Evolutionary conservation across 2,797 vertebrate species (phyloP).

Genomic region (Apogon talboti): DNA sequence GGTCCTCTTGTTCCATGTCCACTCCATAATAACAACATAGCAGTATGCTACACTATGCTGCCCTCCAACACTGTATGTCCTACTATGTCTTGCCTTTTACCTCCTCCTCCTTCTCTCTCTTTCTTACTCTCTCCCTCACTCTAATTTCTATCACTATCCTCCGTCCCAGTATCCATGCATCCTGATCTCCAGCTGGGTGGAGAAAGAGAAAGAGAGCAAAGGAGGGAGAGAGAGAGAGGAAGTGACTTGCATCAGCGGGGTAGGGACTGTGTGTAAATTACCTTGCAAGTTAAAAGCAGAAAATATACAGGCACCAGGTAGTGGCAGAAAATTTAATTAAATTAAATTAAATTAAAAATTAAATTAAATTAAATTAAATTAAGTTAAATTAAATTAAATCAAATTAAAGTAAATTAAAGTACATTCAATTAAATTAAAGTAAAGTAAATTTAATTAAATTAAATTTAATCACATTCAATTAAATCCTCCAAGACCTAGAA

Average conservation of each 20-base stretch:
- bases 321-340: neutral
- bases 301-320: slow-evolving; percentile 16
- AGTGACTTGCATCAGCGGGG: slow-evolving; percentile 76
- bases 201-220: slow-evolving; percentile 52
- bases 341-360: too few species aligned
- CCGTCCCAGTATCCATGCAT: slow-evolving; percentile 66
- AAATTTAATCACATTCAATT: too few species aligned
- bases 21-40: slow-evolving; percentile 73
- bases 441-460: too few species aligned
- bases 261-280: slow-evolving; percentile 85
- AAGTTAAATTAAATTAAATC: too few species aligned
- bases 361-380: too few species aligned
- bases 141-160: slow-evolving; percentile 63
- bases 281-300: slow-evolving; percentile 62
- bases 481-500: too few species aligned
- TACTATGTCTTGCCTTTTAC: slow-evolving; percentile 59
- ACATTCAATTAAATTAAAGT: too few species aligned
- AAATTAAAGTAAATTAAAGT: too few species aligned
- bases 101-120: slow-evolving; percentile 30
- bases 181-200: slow-evolving; percentile 71
- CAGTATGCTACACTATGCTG: slow-evolving; percentile 72
- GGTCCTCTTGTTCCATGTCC: slow-evolving; percentile 63
- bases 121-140: slow-evolving; percentile 43
- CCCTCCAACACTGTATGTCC: slow-evolving; percentile 67
- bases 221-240: slow-evolving; percentile 60